These are phyloP conservation scores for Physella acuta DNA, from an alignment of 1,140 invertebrate genomes.

Conservation along the genomic window DNA sequence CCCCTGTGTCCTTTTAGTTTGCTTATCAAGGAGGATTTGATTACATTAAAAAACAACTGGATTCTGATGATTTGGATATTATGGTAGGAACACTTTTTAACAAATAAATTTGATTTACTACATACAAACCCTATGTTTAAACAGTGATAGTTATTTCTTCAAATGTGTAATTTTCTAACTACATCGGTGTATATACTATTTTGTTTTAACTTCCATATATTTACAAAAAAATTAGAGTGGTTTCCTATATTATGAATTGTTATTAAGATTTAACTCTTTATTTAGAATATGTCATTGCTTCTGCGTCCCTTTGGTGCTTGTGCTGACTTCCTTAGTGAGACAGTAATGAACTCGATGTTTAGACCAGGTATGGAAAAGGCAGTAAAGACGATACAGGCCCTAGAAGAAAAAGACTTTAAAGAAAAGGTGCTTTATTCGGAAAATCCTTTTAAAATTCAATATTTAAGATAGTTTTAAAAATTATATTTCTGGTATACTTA, in stretches of 20 bases:
- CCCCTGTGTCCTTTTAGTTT: constrained; percentile 61
- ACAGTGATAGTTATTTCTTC: no score
- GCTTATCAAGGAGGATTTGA: constrained; percentile 62
- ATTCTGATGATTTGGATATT: constrained; percentile 55
- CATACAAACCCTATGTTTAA: no score
- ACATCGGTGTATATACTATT: no score
- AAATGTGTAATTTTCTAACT: no score
- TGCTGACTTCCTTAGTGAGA: constrained; percentile 59
- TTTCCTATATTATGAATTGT: no score
- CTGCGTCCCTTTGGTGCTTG: constrained; percentile 59
- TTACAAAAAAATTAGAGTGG: no score
- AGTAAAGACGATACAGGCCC: constrained; percentile 56
- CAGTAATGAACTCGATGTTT: constrained; percentile 51
- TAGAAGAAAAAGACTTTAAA: constrained; percentile 62
- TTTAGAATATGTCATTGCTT: constrained; percentile 59
- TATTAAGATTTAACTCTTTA: constrained; percentile 17
- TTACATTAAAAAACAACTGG: constrained; percentile 53
- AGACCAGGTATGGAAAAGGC: constrained; percentile 57
- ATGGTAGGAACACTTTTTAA: constrained; percentile 39
- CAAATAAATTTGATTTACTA: background rate
- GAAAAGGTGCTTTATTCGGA: constrained; percentile 61
- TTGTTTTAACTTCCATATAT: no score
- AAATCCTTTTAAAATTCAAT: no score
- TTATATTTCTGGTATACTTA: background rate
- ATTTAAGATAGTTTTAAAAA: background rate